Evolutionary conservation across 1,140 invertebrate species (phyloP), one percentile per base, ranked within the genome.

Genomic region (Lordiphosa clarofinis): DNA sequence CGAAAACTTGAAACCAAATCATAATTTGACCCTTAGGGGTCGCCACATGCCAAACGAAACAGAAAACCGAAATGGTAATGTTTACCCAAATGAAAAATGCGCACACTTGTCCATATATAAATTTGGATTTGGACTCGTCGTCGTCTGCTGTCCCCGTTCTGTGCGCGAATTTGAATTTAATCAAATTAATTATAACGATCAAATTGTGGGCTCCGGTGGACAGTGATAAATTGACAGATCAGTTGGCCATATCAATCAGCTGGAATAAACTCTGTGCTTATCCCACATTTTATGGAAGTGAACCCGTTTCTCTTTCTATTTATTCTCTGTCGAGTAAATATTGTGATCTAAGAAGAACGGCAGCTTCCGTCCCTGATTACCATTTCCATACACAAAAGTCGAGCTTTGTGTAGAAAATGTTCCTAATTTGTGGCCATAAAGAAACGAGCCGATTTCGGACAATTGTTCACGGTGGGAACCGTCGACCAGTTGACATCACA

Each of bases 391-490:
- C 36, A 82, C 78, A 81, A 82, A 61, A 72, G 52, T 48, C 37
- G 11, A 57, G 54, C 75, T 71, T 79, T 79, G 75, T 46, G 35
- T 37, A 21, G 24, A n/a, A 57, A 54, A 69, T 67, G 48, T 70
- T 53, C 56, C 57, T 46, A 69, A 59, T 69, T 55, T 71, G 61
- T 40, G 39, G 56, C 60, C 72, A 61, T 84, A 84, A 82, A 82
- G 49, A 63, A 66, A 46, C 63, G 59, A 60, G 62, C 56, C 66
- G 46, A 53, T 57, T 46, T 64, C 44, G 40, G 53, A 66, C 79
- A 84, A 84, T 84, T 82, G 78, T 84, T 69, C 60, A 59, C 54
- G 74, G 79, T 84, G 78, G 78, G 78, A 84, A 84, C 78, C 69
- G 59, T 56, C 13, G 11, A 37, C 19, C 40, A 56, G 78, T 84